phyloP scores from a whole-genome alignment of 2,888 invertebrate species.

The Tachina fera region DNA sequence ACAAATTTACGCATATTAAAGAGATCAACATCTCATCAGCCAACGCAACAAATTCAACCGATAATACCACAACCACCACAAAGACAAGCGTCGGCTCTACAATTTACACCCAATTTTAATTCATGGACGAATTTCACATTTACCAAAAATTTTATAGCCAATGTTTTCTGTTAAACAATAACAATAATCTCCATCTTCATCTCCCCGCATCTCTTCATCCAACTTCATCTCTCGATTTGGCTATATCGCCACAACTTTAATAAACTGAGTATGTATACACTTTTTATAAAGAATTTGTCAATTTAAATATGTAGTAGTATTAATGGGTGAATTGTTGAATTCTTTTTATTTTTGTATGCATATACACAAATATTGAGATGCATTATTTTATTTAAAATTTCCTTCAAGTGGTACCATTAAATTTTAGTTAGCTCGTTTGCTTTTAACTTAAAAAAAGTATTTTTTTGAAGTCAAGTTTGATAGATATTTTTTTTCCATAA shows the following conservation, averaged over 20 bases:
- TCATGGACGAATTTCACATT: conserved; percentile 83
- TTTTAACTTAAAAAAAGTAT: neutral
- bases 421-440: neutral
- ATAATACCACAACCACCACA: conserved; percentile 57
- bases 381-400: conserved; percentile 34
- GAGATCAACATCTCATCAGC: conserved; percentile 76
- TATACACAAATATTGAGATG: conserved; percentile 45
- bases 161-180: conserved; percentile 80
- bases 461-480: conserved; percentile 27
- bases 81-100: conserved; percentile 70
- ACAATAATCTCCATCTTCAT: neutral
- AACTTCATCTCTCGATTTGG: too few relatives aligned
- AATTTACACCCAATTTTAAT: conserved; percentile 82
- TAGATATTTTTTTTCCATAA: neutral
- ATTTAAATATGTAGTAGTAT: conserved; percentile 10
- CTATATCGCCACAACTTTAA: conserved; percentile 1
- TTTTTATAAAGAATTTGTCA: conserved; percentile 1
- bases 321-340: conserved; percentile 5
- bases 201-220: too few relatives aligned
- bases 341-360: conserved; percentile 41
- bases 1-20: conserved; percentile 78
- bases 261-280: conserved; percentile 34
- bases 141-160: conserved; percentile 82
- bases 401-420: conserved; percentile 26
- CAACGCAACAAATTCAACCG: conserved; percentile 62